Conservation (phyloP, 2,797 vertebrate genomes). For the Anguilla pacifica region DNA sequence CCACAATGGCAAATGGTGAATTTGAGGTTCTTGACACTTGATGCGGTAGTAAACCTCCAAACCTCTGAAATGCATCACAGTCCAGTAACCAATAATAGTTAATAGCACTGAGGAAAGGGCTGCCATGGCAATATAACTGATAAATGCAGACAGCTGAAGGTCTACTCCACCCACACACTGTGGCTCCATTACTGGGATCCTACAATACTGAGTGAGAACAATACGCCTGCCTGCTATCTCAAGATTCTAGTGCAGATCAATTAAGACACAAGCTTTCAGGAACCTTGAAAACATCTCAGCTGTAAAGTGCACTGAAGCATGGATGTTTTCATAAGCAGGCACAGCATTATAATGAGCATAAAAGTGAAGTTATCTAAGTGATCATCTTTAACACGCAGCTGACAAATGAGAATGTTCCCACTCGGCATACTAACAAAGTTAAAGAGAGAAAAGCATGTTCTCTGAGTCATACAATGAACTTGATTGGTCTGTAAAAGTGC, state of each 20-base stretch:
- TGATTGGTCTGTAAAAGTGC: not conserved
- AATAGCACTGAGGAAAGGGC: conserved; percentile 30
- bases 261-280: not conserved
- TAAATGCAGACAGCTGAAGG: conserved; percentile 33
- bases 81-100: not conserved
- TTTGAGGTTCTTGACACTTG: too few species aligned
- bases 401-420: not conserved
- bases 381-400: not conserved
- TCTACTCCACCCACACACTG: not conserved
- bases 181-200: not conserved
- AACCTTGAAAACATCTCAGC: not conserved
- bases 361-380: not conserved
- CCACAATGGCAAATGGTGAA: too few species aligned
- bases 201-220: not conserved
- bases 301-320: not conserved
- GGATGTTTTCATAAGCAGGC: not conserved
- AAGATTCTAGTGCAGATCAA: not conserved
- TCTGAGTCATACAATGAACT: not conserved
- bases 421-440: not conserved
- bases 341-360: not conserved
- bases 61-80: too few species aligned
- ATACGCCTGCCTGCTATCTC: not conserved
- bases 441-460: not conserved
- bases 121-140: conserved; percentile 47
- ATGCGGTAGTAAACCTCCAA: too few species aligned